A percentile compares a stretch with the other conserved stretches of the same genome.
These are phyloP conservation scores for Teleogryllus oceanicus DNA, from an alignment of 2,888 invertebrate species.

Conservation along the genomic window DNA sequence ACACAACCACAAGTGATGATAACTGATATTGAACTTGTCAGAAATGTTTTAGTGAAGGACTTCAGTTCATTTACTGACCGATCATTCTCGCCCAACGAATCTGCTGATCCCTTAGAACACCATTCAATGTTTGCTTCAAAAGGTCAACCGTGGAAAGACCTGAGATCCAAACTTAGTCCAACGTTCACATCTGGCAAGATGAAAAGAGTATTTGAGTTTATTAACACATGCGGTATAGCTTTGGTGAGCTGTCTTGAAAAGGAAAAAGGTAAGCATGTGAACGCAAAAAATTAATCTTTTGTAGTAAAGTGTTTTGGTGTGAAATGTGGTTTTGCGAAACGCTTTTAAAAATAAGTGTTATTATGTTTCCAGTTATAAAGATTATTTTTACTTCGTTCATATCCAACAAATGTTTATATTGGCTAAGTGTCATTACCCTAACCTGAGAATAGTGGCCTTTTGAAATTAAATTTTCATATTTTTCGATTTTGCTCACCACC, in stretches of 20 bases:
- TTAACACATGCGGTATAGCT: slow-evolving; percentile 50
- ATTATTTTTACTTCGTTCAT: too few relatives aligned
- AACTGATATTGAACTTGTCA: slow-evolving; percentile 23
- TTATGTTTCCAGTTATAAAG: too few relatives aligned
- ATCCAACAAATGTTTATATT: too few relatives aligned
- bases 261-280: slow-evolving; percentile 28
- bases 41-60: slow-evolving; percentile 25
- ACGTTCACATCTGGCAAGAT: slow-evolving; percentile 56
- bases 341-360: too few relatives aligned
- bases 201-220: slow-evolving; percentile 52
- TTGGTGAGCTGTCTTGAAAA: slow-evolving; percentile 46
- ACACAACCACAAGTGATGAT: slow-evolving; percentile 37
- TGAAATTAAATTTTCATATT: too few relatives aligned
- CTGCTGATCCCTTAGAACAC: slow-evolving; percentile 46
- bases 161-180: slow-evolving; percentile 53
- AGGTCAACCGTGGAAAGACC: slow-evolving; percentile 53
- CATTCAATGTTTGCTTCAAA: slow-evolving; percentile 49
- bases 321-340: too few relatives aligned
- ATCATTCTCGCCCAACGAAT: neutral
- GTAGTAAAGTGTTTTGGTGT: too few relatives aligned
- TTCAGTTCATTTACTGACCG: slow-evolving; percentile 33
- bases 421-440: too few relatives aligned
- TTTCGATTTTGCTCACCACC: too few relatives aligned
- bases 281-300: too few relatives aligned
- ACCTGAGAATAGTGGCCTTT: too few relatives aligned